Conservation (phyloP, 2,113 vertebrate species). For the Hemicordylus capensis region DNA sequence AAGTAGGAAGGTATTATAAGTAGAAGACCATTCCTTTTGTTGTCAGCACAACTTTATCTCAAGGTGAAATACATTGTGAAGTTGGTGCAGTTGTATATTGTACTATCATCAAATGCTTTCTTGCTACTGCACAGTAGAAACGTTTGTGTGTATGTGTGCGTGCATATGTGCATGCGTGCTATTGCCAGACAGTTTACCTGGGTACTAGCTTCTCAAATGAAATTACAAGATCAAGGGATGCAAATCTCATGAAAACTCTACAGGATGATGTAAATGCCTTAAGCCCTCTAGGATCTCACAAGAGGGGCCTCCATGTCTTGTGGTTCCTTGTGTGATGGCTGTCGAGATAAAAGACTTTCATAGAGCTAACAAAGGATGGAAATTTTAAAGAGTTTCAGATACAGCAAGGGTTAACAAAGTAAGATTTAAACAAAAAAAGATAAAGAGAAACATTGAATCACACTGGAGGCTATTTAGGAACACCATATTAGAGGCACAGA, state of each 20-base stretch:
- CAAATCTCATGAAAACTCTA: background rate
- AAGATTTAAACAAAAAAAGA: slow-evolving; percentile 14
- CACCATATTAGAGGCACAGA: slow-evolving; percentile 70
- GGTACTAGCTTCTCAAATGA: background rate
- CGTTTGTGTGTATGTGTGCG: background rate
- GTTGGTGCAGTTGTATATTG: slow-evolving; percentile 37
- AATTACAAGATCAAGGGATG: background rate
- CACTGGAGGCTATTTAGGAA: slow-evolving; percentile 68
- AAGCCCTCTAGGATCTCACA: background rate
- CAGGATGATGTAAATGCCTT: too few species aligned
- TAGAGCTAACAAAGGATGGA: slow-evolving; percentile 1
- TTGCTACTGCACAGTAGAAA: background rate
- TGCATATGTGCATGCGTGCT: too few species aligned
- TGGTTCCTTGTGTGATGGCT: too few species aligned
- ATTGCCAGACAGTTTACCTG: background rate
- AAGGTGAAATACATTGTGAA: background rate
- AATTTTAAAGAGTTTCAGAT: slow-evolving; percentile 41
- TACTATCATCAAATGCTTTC: slow-evolving; percentile 54
- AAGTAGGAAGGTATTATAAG: slow-evolving; percentile 16
- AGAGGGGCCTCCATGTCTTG: background rate
- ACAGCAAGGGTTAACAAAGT: slow-evolving; percentile 50
- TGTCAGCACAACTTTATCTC: fast-evolving
- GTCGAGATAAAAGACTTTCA: background rate
- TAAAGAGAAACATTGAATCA: slow-evolving; percentile 47
- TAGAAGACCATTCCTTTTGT: background rate